phyloP scores from a whole-genome alignment of 2,113 vertebrate genomes.

The Heteronetta atricapilla region DNA sequence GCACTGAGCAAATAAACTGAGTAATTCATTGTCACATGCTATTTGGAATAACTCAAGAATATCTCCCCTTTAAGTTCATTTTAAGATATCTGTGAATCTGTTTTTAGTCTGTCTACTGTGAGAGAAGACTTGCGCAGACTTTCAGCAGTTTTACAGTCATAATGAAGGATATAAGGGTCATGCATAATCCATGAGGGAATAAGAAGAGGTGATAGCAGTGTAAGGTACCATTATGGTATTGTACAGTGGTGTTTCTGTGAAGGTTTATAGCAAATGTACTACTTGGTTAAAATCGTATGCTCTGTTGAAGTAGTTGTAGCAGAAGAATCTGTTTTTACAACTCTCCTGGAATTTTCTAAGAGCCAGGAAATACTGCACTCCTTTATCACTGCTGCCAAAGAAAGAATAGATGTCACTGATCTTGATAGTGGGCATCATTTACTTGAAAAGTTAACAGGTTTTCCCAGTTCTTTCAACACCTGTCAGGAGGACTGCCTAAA shows the following conservation, averaged over 20 bases:
- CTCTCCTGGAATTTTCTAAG: background rate
- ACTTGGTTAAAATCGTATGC: background rate
- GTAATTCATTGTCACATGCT: background rate
- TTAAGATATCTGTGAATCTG: background rate
- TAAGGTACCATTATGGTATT: background rate
- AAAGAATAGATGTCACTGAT: conserved; percentile 27
- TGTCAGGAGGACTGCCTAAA: background rate
- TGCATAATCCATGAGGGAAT: background rate
- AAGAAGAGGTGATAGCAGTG: background rate
- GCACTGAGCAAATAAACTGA: background rate
- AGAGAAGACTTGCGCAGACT: background rate
- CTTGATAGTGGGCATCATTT: conserved; percentile 25
- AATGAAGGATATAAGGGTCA: background rate
- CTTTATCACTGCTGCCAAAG: conserved; percentile 17
- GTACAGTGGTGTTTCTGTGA: background rate
- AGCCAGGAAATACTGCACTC: background rate
- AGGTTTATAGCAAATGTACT: background rate
- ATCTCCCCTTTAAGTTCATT: background rate
- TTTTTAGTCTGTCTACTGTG: background rate
- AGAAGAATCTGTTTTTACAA: background rate
- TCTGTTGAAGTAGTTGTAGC: background rate
- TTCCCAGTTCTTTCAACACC: conserved; percentile 6
- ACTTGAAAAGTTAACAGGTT: conserved; percentile 2
- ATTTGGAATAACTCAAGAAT: background rate
- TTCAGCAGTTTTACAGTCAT: background rate